A percentile compares a stretch with the other conserved stretches of the same genome.
These are phyloP conservation scores for Augiades crinisus DNA, from an alignment of 2,888 invertebrate species.

Conservation along the genomic window DNA sequence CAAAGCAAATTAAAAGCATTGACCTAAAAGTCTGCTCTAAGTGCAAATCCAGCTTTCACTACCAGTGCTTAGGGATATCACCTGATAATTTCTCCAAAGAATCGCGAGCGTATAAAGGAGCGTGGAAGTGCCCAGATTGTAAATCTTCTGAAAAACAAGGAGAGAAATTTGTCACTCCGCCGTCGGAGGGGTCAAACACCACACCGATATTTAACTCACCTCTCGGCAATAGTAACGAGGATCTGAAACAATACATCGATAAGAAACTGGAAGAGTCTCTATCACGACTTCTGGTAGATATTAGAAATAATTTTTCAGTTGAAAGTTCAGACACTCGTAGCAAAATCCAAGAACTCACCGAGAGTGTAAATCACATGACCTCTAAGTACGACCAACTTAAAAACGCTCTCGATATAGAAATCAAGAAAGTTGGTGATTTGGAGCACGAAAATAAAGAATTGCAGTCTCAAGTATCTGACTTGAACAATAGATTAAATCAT, in stretches of 20 bases:
- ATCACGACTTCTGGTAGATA: constrained; percentile 1
- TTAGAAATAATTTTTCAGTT: constrained; percentile 3
- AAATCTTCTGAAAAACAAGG: background rate
- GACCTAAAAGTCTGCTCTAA: background rate
- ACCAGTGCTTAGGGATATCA: background rate
- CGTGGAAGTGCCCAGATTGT: constrained; percentile 2
- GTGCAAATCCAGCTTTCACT: background rate
- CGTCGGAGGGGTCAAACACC: background rate
- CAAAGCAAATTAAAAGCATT: background rate
- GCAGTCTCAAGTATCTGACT: background rate
- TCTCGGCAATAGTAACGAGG: background rate
- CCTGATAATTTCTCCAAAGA: constrained; percentile 2
- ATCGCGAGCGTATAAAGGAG: background rate
- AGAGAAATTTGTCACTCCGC: background rate
- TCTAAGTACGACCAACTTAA: constrained; percentile 2
- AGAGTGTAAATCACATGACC: constrained; percentile 10
- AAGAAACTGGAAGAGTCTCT: constrained; percentile 3
- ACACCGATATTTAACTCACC: background rate
- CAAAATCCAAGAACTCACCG: constrained; percentile 14
- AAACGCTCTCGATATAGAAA: background rate
- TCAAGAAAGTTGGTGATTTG: background rate
- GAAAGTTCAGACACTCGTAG: constrained; percentile 14
- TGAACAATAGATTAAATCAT: background rate
- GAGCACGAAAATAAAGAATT: background rate
- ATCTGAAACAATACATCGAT: background rate